Evolutionary conservation across 2,113 vertebrate genomes (phyloP).

Genomic region (Dasyornis broadbenti): DNA sequence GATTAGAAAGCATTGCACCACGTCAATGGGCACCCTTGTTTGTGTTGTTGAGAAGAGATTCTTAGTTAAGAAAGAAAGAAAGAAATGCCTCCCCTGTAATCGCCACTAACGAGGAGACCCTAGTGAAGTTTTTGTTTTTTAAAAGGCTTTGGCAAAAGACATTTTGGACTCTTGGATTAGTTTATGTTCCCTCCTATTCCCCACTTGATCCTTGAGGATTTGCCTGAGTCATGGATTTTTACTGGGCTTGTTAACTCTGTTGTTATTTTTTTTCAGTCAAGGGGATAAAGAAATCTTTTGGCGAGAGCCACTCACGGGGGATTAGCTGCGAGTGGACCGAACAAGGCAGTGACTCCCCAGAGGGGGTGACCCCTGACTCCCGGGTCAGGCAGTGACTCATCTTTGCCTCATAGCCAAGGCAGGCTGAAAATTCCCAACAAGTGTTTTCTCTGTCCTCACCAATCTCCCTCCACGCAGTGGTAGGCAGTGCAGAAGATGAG

Average conservation of each 20-base stretch:
- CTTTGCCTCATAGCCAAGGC: slow-evolving; percentile 47
- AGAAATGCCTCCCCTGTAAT: slow-evolving; percentile 48
- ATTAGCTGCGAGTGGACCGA: slow-evolving; percentile 60
- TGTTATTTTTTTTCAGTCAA: slow-evolving; percentile 26
- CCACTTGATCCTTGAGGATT: slow-evolving; percentile 63
- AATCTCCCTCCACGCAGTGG: not conserved
- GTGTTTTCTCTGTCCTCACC: not conserved
- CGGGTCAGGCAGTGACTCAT: slow-evolving; percentile 27
- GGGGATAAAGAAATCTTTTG: slow-evolving; percentile 67
- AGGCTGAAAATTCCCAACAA: slow-evolving; percentile 48
- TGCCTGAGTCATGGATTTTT: slow-evolving; percentile 69
- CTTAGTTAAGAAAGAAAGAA: slow-evolving; percentile 35
- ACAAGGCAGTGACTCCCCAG: slow-evolving; percentile 23
- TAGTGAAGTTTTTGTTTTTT: slow-evolving; percentile 44
- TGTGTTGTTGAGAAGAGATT: slow-evolving; percentile 35
- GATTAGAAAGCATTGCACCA: slow-evolving; percentile 30
- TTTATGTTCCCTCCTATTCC: slow-evolving; percentile 26
- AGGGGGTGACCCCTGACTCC: slow-evolving; percentile 61
- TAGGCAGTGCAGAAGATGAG: slow-evolving; percentile 16
- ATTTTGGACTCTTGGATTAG: slow-evolving; percentile 39
- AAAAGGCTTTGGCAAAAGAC: slow-evolving; percentile 54
- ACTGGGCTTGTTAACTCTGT: slow-evolving; percentile 61
- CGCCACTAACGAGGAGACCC: slow-evolving; percentile 39
- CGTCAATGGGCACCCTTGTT: slow-evolving; percentile 44
- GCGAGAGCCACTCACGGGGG: slow-evolving; percentile 53